These are phyloP conservation scores for Eumeta japonica DNA, from an alignment of 1,140 invertebrate species.

Conservation along the genomic window DNA sequence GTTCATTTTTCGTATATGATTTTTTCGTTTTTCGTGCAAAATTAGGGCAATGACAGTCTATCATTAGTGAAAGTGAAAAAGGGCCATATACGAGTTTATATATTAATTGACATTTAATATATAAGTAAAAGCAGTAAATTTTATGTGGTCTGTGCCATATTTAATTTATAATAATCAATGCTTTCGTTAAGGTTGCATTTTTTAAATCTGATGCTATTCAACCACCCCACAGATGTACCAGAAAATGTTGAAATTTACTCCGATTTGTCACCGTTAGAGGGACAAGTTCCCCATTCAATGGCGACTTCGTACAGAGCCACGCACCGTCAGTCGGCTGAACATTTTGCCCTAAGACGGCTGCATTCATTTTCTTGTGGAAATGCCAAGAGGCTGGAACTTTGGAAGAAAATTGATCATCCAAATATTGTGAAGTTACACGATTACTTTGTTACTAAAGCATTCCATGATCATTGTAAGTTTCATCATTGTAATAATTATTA, in stretches of 20 bases:
- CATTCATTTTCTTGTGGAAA: slow-evolving; percentile 81
- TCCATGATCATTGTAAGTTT: slow-evolving; percentile 91
- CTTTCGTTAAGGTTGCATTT: no score
- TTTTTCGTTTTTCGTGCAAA: no score
- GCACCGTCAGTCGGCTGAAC: slow-evolving; percentile 81
- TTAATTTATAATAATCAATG: no score
- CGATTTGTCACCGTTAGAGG: slow-evolving; percentile 82
- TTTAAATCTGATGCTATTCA: neutral
- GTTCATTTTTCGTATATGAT: no score
- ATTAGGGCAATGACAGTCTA: no score
- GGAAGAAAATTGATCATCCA: slow-evolving; percentile 91
- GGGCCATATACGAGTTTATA: no score
- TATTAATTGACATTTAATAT: no score
- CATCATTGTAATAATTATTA: no score
- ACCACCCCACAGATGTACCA: slow-evolving; percentile 75
- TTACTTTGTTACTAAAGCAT: slow-evolving; percentile 93
- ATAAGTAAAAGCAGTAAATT: no score
- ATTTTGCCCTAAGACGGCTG: slow-evolving; percentile 84
- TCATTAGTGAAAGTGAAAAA: no score
- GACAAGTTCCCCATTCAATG: slow-evolving; percentile 46
- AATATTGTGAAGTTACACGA: slow-evolving; percentile 90
- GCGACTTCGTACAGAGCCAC: slow-evolving; percentile 79
- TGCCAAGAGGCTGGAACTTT: slow-evolving; percentile 85
- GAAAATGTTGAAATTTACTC: slow-evolving; percentile 86
- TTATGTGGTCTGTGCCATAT: no score